A percentile compares a stretch with the other conserved stretches of the same genome.
phyloP scores from a whole-genome alignment of 2,113 vertebrate genomes.

The Prietella phreatophila region DNA sequence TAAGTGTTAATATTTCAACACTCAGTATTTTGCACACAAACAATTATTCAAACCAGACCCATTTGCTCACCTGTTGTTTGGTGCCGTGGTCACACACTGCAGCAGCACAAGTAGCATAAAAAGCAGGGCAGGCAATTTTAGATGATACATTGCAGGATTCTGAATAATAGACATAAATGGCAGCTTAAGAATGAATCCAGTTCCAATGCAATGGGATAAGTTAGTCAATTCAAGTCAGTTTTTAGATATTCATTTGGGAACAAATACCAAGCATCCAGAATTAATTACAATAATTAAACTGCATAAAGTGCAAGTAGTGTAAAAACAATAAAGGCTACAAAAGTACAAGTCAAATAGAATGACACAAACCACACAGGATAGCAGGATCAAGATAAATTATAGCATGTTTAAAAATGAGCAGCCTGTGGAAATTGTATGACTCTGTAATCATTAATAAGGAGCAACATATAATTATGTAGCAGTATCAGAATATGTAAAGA shows the following conservation, averaged over 20 bases:
- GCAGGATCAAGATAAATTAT: neutral
- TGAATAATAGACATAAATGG: neutral
- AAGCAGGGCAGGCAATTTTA: conserved; percentile 73
- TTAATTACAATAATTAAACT: neutral
- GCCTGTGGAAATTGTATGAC: neutral
- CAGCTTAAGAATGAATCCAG: neutral
- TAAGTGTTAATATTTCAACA: neutral
- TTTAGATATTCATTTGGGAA: neutral
- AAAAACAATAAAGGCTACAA: neutral
- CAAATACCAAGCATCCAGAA: neutral
- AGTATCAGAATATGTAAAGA: too few species aligned
- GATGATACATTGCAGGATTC: conserved; percentile 70
- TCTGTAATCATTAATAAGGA: neutral
- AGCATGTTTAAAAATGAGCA: neutral
- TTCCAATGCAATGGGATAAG: neutral
- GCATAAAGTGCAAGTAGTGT: neutral
- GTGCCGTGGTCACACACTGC: conserved; percentile 72
- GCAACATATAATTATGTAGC: neutral
- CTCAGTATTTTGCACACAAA: neutral
- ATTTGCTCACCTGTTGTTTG: conserved; percentile 76
- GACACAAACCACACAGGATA: neutral
- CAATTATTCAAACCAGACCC: neutral
- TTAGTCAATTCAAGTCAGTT: neutral
- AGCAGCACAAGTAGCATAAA: conserved; percentile 74
- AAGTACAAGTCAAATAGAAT: neutral